Evolutionary conservation across 64 coral and sea anemone species (phyloP).

Genomic region (Stylophora pistillata): DNA sequence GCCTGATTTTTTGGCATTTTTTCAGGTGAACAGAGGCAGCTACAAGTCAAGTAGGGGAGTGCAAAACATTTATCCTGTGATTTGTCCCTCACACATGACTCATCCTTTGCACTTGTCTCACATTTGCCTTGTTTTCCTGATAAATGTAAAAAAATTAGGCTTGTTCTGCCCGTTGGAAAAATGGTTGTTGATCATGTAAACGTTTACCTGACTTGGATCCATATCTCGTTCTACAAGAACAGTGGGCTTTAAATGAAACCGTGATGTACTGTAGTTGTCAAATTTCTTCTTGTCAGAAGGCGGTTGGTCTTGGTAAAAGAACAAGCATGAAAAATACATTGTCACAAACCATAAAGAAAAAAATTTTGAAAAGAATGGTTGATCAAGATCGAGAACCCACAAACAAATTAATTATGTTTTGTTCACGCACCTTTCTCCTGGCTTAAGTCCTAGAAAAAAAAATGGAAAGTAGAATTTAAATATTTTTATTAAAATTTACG

Average conservation of each 20-base stretch:
- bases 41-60: no score
- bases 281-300: slow-evolving; percentile 7
- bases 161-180: no score
- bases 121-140: no score
- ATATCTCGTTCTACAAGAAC: slow-evolving; percentile 45
- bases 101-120: no score
- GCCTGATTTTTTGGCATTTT: no score
- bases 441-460: slow-evolving; percentile 16
- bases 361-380: neutral
- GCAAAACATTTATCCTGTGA: no score
- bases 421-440: slow-evolving; percentile 3
- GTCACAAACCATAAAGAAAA: neutral
- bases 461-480: neutral
- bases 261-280: slow-evolving; percentile 28
- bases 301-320: slow-evolving; percentile 6
- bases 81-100: no score
- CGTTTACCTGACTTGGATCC: slow-evolving; percentile 11
- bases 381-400: neutral
- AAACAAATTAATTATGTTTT: no score
- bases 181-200: no score
- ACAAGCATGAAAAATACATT: neutral
- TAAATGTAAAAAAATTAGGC: no score
- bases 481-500: neutral
- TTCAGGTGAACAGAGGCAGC: no score
- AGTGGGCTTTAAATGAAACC: slow-evolving; percentile 33